Conservation (phyloP, 2,113 vertebrate species). For the Tragulus kanchil region DNA sequence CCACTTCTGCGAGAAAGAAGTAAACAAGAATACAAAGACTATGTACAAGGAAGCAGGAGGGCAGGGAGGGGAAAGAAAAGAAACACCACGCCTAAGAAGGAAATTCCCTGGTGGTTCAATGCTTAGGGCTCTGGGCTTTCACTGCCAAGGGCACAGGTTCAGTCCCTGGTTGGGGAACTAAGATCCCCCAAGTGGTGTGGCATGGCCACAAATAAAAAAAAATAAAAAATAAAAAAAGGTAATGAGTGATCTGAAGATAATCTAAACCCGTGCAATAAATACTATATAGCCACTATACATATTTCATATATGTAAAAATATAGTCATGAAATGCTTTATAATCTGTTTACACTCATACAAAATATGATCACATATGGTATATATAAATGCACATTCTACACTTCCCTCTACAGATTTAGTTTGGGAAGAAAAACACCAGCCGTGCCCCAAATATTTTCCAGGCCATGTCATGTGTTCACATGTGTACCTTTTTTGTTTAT, state of each 20-base stretch:
- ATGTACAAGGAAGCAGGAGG: neutral
- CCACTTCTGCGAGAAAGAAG: neutral
- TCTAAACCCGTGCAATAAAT: neutral
- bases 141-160: neutral
- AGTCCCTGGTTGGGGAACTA: neutral
- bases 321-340: neutral
- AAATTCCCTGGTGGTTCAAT: neutral
- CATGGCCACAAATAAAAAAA: neutral
- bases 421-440: constrained; percentile 29
- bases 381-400: neutral
- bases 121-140: neutral
- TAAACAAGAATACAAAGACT: neutral
- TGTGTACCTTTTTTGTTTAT: neutral
- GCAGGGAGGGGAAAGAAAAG: neutral
- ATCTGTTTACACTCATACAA: neutral
- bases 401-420: neutral
- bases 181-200: too few relatives aligned
- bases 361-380: neutral
- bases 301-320: neutral
- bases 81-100: neutral
- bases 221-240: neutral
- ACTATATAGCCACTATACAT: neutral
- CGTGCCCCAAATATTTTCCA: neutral
- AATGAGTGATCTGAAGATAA: neutral
- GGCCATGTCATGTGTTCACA: neutral